Base-by-base conservation (phyloP, 2,113 vertebrate genomes). In the Sturnus vulgaris region DNA sequence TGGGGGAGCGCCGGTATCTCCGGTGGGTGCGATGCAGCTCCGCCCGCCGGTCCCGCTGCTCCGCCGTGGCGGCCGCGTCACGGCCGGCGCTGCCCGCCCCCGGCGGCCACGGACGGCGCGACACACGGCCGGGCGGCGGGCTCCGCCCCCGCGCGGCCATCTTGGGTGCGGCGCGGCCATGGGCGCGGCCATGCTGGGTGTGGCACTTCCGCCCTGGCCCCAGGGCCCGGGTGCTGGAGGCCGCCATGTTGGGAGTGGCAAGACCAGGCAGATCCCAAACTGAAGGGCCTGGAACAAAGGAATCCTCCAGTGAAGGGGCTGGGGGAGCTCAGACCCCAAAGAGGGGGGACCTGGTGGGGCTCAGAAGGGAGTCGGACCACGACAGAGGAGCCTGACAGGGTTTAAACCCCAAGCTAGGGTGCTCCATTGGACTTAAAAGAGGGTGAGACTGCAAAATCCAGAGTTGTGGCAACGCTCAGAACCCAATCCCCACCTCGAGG, bases 91-190 rank as follows among this genome's bases (percentile, higher is more conserved):
- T 35, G 64, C 93, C 86, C 73, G 78, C 87, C 87, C 68, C 52
- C 73, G 57, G 57, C 2, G 78, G 69, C 65, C 64, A 22, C 53
- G 49, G 56, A 30, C 65, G 50, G 75, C 3, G 81, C 46, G 28
- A 47, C 25, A 24, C 10, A 47, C 44, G 40, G 25, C 7, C 10
- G 5, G 23, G 3, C 8, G 5, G 33, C 1, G 20, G 40, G 82
- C 73, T 35, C 92, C 94, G 90, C 94, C 95, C 90, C 83, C 30
- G 55, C 24, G 68, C 49, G 2, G 77, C 92, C 94, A 95, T 93
- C 18, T 73, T 82, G 6, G 64, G 77, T 7, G 94, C 19, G 92
- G 90, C 90, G 6, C 4, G 0, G 7, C 0, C 0, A 2, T 0
- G 25, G 46, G 9, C 7, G 10, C 59, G 1, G 85, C 91, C 92